These are phyloP conservation scores for Coreius guichenoti DNA, from an alignment of 2,797 vertebrate genomes.

Conservation along the genomic window DNA sequence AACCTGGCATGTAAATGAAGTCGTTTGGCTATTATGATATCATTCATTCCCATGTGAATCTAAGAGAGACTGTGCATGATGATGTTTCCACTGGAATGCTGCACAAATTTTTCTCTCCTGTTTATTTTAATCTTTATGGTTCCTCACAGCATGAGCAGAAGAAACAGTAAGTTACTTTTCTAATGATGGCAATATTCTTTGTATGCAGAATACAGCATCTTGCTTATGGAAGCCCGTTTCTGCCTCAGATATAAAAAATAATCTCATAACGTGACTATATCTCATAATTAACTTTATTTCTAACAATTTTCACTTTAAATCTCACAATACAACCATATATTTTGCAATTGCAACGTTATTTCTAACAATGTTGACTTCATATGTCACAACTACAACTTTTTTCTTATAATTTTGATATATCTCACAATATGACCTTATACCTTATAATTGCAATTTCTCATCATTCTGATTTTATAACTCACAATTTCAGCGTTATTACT, in stretches of 20 bases:
- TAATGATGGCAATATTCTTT: conserved; percentile 27
- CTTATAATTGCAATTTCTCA: no score
- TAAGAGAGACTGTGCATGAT: conserved; percentile 7
- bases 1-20: conserved; percentile 40
- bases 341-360: background rate
- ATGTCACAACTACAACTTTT: background rate
- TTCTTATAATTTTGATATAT: background rate
- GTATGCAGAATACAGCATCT: conserved; percentile 6
- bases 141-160: conserved; percentile 30
- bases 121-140: conserved; percentile 36
- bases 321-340: background rate
- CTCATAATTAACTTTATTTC: background rate
- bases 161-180: background rate
- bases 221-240: background rate
- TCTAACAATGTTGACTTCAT: background rate
- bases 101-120: conserved; percentile 15
- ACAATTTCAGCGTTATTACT: fast-evolving
- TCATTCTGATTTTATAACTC: no score
- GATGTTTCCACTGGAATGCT: conserved; percentile 9
- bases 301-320: background rate
- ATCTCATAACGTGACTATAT: background rate
- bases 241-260: background rate
- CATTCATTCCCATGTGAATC: background rate
- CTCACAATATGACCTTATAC: background rate
- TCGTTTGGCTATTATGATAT: conserved; percentile 17